A percentile compares a stretch with the other conserved stretches of the same genome.
These are phyloP conservation scores for Onychorhynchus coronatus DNA, from an alignment of 2,113 vertebrate species.

Conservation along the genomic window DNA sequence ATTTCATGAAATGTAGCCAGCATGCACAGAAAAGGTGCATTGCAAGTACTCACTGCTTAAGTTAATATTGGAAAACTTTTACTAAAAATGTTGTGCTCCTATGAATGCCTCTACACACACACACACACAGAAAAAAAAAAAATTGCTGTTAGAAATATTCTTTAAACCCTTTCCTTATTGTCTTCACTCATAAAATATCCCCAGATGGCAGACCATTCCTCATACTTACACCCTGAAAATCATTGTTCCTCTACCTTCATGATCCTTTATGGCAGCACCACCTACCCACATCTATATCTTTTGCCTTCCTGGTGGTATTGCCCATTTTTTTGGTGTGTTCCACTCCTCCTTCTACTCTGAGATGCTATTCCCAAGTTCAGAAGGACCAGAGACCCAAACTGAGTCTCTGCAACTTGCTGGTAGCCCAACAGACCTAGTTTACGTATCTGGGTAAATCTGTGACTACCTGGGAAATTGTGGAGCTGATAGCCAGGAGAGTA, in stretches of 20 bases:
- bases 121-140: too few relatives aligned
- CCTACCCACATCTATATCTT: neutral
- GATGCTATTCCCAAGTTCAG: neutral
- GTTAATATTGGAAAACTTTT: neutral
- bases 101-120: neutral
- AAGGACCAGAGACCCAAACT: neutral
- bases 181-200: neutral
- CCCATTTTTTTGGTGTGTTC: neutral
- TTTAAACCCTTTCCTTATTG: neutral
- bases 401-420: neutral
- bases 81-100: neutral
- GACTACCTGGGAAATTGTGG: neutral
- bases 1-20: neutral
- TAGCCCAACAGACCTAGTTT: neutral
- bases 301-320: neutral
- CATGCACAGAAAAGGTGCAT: neutral
- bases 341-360: neutral
- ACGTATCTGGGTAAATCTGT: too few relatives aligned
- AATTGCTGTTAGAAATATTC: neutral
- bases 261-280: neutral
- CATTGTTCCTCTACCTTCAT: neutral
- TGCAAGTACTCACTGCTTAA: neutral
- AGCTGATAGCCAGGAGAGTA: neutral
- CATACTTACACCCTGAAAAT: neutral
- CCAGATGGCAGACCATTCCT: neutral